A percentile compares a stretch with the other conserved stretches of the same genome.
phyloP scores from a whole-genome alignment of 2,113 vertebrate species.

The Pyrgilauda ruficollis region DNA sequence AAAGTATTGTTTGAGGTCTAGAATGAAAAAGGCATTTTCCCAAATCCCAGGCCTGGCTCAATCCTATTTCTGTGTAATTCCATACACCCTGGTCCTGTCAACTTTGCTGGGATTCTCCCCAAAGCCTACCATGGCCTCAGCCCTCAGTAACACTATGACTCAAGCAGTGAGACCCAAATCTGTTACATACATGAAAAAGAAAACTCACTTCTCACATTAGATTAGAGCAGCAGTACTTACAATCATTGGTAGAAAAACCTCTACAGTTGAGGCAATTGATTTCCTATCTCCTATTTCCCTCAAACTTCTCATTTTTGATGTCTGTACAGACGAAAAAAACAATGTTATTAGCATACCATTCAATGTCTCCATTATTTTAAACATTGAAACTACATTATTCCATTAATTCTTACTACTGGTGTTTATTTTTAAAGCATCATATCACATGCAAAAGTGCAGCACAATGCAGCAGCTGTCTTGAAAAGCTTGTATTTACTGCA shows the following conservation, averaged over 20 bases:
- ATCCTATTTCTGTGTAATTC: not conserved
- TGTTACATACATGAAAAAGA: not conserved
- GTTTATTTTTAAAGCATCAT: not conserved
- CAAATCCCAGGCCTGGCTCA: not conserved
- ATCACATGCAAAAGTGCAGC: not conserved
- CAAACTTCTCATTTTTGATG: not conserved
- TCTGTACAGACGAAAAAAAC: not conserved
- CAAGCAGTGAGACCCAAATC: not conserved
- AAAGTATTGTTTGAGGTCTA: not conserved
- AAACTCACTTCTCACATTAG: not conserved
- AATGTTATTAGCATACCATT: not conserved
- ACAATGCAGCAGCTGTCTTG: not conserved
- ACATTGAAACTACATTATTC: not conserved
- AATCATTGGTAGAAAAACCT: not conserved
- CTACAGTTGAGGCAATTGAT: not conserved
- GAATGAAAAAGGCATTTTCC: not conserved
- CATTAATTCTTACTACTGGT: not conserved
- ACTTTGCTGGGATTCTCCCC: not conserved
- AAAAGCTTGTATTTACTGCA: not conserved
- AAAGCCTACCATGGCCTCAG: not conserved
- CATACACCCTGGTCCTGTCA: not conserved
- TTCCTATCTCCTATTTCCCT: conserved; percentile 28
- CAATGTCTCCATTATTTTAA: not conserved
- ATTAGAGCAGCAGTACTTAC: conserved; percentile 15
- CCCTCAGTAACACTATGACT: not conserved